Conservation (phyloP, 2,113 vertebrate species). For the Passer montanus region DNA sequence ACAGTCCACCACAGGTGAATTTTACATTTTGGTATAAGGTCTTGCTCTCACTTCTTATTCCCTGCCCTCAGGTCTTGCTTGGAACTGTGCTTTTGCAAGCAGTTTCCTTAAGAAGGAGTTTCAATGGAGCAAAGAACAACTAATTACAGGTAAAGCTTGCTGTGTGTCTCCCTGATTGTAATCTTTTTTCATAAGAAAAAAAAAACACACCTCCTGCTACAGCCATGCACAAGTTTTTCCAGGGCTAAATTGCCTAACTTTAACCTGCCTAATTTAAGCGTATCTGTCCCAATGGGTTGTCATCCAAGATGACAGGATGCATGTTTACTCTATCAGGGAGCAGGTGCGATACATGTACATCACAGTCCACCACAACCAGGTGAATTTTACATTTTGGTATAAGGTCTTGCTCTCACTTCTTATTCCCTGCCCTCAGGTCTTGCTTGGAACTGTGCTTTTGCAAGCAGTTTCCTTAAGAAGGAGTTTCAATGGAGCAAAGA, state of each 20-base stretch:
- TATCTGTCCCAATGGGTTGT: not conserved
- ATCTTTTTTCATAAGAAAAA: not conserved
- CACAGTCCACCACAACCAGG: not conserved
- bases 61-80: not conserved
- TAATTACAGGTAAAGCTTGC: not conserved
- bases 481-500: not conserved
- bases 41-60: not conserved
- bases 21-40: not conserved
- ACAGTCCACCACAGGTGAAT: not conserved
- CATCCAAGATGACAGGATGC: conserved; percentile 1
- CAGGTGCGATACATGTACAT: not conserved
- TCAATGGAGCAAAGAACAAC: not conserved
- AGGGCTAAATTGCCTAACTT: not conserved
- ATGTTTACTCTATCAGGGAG: not conserved
- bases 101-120: not conserved
- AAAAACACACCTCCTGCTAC: not conserved
- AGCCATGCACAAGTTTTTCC: not conserved
- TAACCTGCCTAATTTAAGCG: not conserved
- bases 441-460: not conserved
- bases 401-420: not conserved
- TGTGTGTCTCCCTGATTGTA: not conserved
- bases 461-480: not conserved
- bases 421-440: not conserved
- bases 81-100: not conserved
- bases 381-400: not conserved